Evolutionary conservation across 2,888 invertebrate genomes (phyloP), one percentile per base, ranked within the genome.

Genomic region (Amblyjoppa proteus): DNA sequence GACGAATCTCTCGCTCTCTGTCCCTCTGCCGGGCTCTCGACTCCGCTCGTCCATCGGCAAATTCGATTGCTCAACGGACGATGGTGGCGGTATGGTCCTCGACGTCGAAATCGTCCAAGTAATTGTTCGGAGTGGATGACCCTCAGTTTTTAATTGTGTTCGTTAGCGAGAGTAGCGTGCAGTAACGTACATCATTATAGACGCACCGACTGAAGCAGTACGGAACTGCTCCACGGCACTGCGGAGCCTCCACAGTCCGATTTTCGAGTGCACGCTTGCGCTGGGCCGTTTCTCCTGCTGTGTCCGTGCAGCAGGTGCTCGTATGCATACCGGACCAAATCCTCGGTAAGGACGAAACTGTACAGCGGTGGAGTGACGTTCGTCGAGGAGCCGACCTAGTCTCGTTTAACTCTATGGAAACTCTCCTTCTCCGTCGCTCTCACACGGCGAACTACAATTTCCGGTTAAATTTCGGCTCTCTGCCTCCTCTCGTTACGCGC

Each of bases 101-200:
- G 74, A 81, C 81, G 75, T 85, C 85, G 86, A 88, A 87, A 86
- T 85, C 87, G 83, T 81, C 76, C 78, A 87, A 88, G 87, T 86
- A 88, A 88, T 88, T 88, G 84, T 84, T 75, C 86, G 69, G 84
- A 88, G 88, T 88, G 88, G 86, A 88, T 86, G 88, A 86, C 81
- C 85, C 88, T 88, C 86, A 84, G 86, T 88, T 88, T 88, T 88
- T 89, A 88, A 89, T 89, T 89, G 88, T 89, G 79, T 89, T 89
- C 88, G 88, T 89, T 89, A 89, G 87, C 83, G 87, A 78, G 85
- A 89, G 87, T 87, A 86, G 87, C 85, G 88, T 83, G 87, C 86
- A 84, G 83, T 88, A 87, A 87, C 87, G 88, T 87, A 84, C 87
- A 83, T 88, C 88, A 89, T 89, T 88, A 88, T 86, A 79, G 73